phyloP scores from a whole-genome alignment of 2,797 vertebrate genomes.

The Amniataba percoides region DNA sequence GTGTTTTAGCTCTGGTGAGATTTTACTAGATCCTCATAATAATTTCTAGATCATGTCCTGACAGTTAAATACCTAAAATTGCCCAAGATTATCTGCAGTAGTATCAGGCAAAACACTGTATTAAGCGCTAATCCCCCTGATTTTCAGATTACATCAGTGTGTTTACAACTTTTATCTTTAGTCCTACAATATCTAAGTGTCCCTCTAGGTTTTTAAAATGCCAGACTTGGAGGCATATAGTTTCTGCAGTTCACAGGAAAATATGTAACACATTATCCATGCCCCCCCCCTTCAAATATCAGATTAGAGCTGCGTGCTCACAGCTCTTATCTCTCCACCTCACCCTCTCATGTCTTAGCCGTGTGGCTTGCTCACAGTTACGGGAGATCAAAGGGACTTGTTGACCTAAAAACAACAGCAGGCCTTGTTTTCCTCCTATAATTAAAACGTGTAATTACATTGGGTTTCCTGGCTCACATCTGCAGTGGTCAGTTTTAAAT shows the following conservation, averaged over 20 bases:
- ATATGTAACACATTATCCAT: constrained; percentile 40
- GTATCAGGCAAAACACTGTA: constrained; percentile 51
- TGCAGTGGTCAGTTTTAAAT: constrained; percentile 4
- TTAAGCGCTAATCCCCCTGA: constrained; percentile 66
- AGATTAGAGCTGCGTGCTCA: constrained; percentile 53
- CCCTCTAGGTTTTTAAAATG: constrained; percentile 54
- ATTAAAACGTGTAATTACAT: not conserved
- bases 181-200: constrained; percentile 36
- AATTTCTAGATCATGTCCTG: constrained; percentile 48
- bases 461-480: not conserved
- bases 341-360: constrained; percentile 20
- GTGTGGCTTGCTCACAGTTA: constrained; percentile 17
- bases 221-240: constrained; percentile 30
- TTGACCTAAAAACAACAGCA: constrained; percentile 54
- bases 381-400: constrained; percentile 25
- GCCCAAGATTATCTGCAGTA: constrained; percentile 46
- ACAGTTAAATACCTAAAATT: constrained; percentile 52
- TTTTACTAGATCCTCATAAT: constrained; percentile 37
- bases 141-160: constrained; percentile 65
- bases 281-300: constrained; percentile 30
- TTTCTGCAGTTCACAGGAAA: constrained; percentile 37
- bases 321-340: constrained; percentile 42
- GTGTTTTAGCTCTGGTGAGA: constrained; percentile 21
- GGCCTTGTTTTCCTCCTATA: constrained; percentile 13
- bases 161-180: constrained; percentile 69